Percentiles rank a stretch among this genome's conserved stretches.
Conservation (phyloP, 2,888 invertebrate species). For the Lasius platythorax region DNA sequence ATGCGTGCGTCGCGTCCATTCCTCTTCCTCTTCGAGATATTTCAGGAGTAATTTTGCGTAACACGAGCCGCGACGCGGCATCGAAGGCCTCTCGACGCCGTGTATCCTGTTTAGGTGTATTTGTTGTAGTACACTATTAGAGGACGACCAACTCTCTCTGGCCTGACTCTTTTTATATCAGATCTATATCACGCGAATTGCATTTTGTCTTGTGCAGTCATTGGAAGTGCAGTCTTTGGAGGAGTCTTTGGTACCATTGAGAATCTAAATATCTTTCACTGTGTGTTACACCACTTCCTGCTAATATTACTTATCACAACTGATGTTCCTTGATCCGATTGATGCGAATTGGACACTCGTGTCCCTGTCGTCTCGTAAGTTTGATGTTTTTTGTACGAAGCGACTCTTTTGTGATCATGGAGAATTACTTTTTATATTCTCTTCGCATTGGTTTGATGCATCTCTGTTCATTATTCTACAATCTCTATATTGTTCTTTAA, state of each 20-base stretch:
- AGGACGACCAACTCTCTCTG: too few relatives aligned
- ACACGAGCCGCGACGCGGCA: constrained; percentile 2
- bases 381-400: constrained; percentile 21
- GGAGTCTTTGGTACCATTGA: neutral
- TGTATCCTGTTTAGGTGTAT: neutral
- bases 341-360: neutral
- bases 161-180: neutral
- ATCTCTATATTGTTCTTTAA: neutral
- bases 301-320: neutral
- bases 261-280: neutral
- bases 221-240: neutral
- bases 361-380: constrained; percentile 33
- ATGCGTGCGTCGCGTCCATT: constrained; percentile 28
- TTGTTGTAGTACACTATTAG: too few relatives aligned
- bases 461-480: neutral
- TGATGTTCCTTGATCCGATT: neutral
- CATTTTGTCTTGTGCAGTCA: neutral
- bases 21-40: constrained; percentile 30
- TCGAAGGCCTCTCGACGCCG: neutral
- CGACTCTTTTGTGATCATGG: constrained; percentile 15
- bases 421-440: neutral
- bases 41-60: constrained; percentile 55
- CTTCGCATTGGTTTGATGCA: neutral
- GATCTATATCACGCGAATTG: neutral
- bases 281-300: neutral